phyloP scores from a whole-genome alignment of 2,888 invertebrate genomes.

The Oxycera nigricornis region DNA sequence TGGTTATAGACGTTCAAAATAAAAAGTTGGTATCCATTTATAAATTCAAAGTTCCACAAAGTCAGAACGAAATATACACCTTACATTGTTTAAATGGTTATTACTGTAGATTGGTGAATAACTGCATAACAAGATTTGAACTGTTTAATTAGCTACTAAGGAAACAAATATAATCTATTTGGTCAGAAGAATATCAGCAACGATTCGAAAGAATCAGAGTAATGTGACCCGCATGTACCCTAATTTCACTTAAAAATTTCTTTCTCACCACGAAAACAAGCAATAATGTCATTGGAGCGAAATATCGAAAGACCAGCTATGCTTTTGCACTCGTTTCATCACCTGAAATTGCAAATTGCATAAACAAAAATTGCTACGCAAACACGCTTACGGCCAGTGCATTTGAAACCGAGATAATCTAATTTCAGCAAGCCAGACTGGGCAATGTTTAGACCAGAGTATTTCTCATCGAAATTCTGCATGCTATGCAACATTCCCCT shows the following conservation, averaged over 20 bases:
- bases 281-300: neutral
- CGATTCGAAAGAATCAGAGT: neutral
- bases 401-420: too few species aligned
- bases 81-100: neutral
- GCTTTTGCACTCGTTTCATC: too few species aligned
- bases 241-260: neutral
- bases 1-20: too few species aligned
- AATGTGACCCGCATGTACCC: neutral
- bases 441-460: too few species aligned
- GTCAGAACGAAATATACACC: neutral
- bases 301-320: neutral
- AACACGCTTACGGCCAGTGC: too few species aligned
- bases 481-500: too few species aligned
- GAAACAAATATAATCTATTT: neutral
- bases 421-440: too few species aligned
- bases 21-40: too few species aligned
- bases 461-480: too few species aligned
- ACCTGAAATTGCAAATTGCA: too few species aligned
- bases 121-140: neutral
- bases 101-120: neutral
- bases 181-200: neutral
- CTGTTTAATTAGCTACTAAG: neutral
- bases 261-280: neutral
- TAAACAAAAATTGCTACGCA: too few species aligned
- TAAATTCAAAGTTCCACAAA: neutral